phyloP scores from a whole-genome alignment of 2,888 invertebrate genomes.

The Drosophila fulvimacula region DNA sequence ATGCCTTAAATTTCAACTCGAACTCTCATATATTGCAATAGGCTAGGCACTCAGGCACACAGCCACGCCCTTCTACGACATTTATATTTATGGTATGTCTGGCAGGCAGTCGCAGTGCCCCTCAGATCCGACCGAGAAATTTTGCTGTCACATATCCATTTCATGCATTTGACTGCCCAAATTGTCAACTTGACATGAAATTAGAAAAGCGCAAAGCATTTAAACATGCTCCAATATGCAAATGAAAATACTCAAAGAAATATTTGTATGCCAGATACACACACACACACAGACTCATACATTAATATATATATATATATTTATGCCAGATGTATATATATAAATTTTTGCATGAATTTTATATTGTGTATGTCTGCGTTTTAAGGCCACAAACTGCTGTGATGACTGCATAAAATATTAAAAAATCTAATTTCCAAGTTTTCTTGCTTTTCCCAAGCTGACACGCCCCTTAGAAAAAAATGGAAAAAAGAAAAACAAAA shows the following conservation, averaged over 20 bases:
- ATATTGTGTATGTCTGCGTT: conserved; percentile 58
- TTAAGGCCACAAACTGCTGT: conserved; percentile 72
- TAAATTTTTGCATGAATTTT: conserved; percentile 61
- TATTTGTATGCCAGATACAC: conserved; percentile 34
- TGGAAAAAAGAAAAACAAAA: conserved; percentile 8
- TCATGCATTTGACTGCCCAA: conserved; percentile 75
- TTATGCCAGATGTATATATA: conserved; percentile 9
- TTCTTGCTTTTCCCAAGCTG: conserved; percentile 48
- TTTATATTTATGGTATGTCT: conserved; percentile 42
- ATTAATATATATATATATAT: conserved; percentile 5
- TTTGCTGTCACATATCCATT: conserved; percentile 66
- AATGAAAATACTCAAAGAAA: conserved; percentile 66
- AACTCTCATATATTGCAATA: conserved; percentile 14
- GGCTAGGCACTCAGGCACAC: conserved; percentile 25
- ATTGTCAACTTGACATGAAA: conserved; percentile 77
- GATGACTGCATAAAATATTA: conserved; percentile 76
- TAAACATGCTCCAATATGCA: conserved; percentile 66
- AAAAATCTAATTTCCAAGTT: conserved; percentile 77
- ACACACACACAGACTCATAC: neutral
- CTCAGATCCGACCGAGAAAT: conserved; percentile 20
- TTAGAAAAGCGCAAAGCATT: conserved; percentile 77
- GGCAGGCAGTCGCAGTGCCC: neutral
- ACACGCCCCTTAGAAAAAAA: conserved; percentile 34
- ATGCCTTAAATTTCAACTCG: conserved; percentile 17
- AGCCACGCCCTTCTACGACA: conserved; percentile 16